Base-by-base conservation (phyloP, 1,140 invertebrate species). In the Ceratina australensis region DNA sequence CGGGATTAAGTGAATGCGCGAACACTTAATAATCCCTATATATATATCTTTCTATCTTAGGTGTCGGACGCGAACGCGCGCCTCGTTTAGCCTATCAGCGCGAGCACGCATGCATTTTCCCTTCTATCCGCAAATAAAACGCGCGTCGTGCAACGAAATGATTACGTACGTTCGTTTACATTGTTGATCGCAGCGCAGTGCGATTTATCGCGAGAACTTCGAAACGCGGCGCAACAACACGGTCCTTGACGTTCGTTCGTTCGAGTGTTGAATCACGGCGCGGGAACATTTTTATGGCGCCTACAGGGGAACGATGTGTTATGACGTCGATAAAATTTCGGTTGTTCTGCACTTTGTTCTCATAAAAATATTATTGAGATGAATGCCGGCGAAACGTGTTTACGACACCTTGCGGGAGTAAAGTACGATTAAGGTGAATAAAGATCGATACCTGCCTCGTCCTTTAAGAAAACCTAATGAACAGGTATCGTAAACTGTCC, bases 1-100 rank as follows among this genome's bases (percentile, higher is more conserved):
- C 83, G 80, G 90, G 89, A 92, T 91, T 91, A 92, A 91, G 90
- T 92, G 90, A 92, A 92, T 91, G 87, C 89, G 81, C 86, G 86
- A 87, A 87, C 87, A 91, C 89, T 92, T 90, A 88, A 91, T 91
- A 91, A 88, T 88, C 89, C 83, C 65, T 72, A 86, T 72, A 81
- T 79, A 82, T 84, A 79, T 81, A 79, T 76, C 73, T 80, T 65
- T 74, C 59, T 75, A 73, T 79, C 67, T 81, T 66, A 56, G 49
- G 56, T 56, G 61, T 28, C 15, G 52, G 24, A 72, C 57, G 20
- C 33, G 33, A 42, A 42, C 33, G 33, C 7, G 26, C 3, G 61
- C 5, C 8, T n/a, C 56, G 60, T 56, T 24, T 42, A 20, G 49
- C 50, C 67, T 69, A 24, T 47, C 52, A 18, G 5, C 13, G 4